These are phyloP conservation scores for Tuberolachnus salignus DNA, from an alignment of 2,888 invertebrate genomes.

Conservation along the genomic window DNA sequence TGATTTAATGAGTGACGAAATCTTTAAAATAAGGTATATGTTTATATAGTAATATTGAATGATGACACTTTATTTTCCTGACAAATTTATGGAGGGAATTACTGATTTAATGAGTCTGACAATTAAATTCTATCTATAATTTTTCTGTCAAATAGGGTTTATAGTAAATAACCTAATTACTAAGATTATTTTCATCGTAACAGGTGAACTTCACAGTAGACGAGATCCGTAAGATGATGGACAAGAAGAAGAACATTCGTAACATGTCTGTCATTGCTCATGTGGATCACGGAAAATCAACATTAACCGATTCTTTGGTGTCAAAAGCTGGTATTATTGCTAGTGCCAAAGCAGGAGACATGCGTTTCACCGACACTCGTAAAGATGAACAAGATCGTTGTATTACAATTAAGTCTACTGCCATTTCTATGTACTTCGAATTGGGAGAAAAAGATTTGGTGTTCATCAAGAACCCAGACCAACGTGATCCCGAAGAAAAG, in stretches of 20 bases:
- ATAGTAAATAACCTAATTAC: too few relatives aligned
- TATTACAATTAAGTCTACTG: conserved; percentile 99
- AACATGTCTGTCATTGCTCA: conserved; percentile 99
- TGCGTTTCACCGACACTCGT: conserved; percentile 98
- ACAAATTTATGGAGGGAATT: conserved; percentile 45
- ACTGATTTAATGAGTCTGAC: conserved; percentile 56
- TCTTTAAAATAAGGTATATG: too few relatives aligned
- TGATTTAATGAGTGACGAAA: conserved; percentile 39
- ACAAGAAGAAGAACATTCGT: conserved; percentile 99
- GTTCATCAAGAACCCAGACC: conserved; percentile 89
- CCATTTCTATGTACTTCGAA: conserved; percentile 99
- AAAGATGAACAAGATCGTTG: conserved; percentile 99
- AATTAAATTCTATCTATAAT: background rate
- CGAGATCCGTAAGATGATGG: conserved; percentile 99
- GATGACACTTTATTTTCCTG: conserved; percentile 39
- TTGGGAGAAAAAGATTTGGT: conserved; percentile 91
- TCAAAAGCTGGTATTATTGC: conserved; percentile 99
- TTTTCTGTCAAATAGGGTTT: too few relatives aligned
- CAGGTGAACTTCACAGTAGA: conserved; percentile 99
- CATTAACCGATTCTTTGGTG: conserved; percentile 97
- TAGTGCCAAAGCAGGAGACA: conserved; percentile 97
- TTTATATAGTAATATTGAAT: too few relatives aligned
- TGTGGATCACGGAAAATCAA: conserved; percentile 99
- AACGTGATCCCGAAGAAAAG: conserved; percentile 86
- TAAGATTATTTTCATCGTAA: conserved; percentile 58